These are phyloP conservation scores for Enteromius fasciolatus DNA, from an alignment of 2,797 vertebrate species.

Conservation along the genomic window DNA sequence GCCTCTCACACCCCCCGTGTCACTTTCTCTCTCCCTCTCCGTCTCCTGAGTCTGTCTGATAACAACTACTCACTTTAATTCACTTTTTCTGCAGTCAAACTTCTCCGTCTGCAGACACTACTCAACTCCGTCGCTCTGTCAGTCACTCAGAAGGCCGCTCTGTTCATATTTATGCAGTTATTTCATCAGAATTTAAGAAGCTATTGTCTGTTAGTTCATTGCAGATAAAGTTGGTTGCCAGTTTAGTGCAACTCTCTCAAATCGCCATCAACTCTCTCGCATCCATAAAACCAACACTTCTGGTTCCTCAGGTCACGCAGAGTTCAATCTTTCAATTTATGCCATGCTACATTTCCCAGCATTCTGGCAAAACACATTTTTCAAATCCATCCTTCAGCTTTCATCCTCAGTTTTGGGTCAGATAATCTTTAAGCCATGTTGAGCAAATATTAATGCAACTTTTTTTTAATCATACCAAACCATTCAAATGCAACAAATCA, in stretches of 20 bases:
- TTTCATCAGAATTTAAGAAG: background rate
- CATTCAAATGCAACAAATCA: background rate
- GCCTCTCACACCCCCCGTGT: slow-evolving; percentile 17
- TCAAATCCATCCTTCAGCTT: background rate
- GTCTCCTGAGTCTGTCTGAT: slow-evolving; percentile 60
- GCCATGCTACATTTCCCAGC: background rate
- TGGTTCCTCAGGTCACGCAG: background rate
- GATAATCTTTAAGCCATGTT: background rate
- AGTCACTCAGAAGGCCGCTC: slow-evolving; percentile 53
- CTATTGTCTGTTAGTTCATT: background rate
- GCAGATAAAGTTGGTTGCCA: background rate
- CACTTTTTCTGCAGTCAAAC: slow-evolving; percentile 66
- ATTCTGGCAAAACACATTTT: background rate
- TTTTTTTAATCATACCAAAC: background rate
- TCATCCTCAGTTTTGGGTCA: background rate
- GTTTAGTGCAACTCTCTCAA: background rate
- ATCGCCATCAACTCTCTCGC: background rate
- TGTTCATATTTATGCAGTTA: background rate
- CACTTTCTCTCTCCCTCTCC: slow-evolving; percentile 29
- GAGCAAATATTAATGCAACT: background rate
- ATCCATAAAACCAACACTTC: background rate
- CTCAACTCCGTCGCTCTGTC: slow-evolving; percentile 65
- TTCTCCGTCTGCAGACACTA: slow-evolving; percentile 46
- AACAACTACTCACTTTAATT: slow-evolving; percentile 66
- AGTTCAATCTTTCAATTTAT: background rate